Evolutionary conservation across 2,888 invertebrate species (phyloP).

Genomic region (Zele albiditarsus): DNA sequence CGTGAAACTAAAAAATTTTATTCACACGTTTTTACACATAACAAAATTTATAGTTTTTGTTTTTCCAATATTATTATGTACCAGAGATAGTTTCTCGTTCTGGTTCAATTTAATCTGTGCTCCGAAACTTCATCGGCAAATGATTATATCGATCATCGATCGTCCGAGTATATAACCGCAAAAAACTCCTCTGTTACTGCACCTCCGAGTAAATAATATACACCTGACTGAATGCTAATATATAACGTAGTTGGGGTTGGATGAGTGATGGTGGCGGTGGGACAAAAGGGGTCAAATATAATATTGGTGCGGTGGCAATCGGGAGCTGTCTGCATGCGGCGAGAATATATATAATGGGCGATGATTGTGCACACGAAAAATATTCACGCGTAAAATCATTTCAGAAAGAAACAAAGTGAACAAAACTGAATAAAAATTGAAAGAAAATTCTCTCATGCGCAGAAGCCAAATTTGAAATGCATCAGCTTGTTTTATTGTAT

Average conservation of each 20-base stretch:
- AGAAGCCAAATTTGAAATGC: constrained; percentile 7
- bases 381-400: constrained; percentile 53
- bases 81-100: constrained; percentile 38
- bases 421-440: neutral
- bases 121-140: constrained; percentile 45
- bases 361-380: constrained; percentile 53
- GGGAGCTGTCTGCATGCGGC: constrained; percentile 48
- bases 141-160: constrained; percentile 36
- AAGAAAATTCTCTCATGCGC: neutral
- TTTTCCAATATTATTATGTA: no score
- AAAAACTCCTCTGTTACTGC: constrained; percentile 48
- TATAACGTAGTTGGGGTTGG: constrained; percentile 22
- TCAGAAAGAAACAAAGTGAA: neutral
- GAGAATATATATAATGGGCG: constrained; percentile 48
- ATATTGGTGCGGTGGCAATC: constrained; percentile 48
- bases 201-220: constrained; percentile 66
- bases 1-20: no score
- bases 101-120: constrained; percentile 67
- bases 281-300: neutral
- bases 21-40: no score
- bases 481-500: neutral
- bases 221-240: constrained; percentile 60
- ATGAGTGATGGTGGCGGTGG: neutral
- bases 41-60: no score
- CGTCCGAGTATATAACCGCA: constrained; percentile 57